A percentile compares a stretch with the other conserved stretches of the same genome.
Conservation (phyloP, 2,113 vertebrate species). For the Bucco capensis region DNA sequence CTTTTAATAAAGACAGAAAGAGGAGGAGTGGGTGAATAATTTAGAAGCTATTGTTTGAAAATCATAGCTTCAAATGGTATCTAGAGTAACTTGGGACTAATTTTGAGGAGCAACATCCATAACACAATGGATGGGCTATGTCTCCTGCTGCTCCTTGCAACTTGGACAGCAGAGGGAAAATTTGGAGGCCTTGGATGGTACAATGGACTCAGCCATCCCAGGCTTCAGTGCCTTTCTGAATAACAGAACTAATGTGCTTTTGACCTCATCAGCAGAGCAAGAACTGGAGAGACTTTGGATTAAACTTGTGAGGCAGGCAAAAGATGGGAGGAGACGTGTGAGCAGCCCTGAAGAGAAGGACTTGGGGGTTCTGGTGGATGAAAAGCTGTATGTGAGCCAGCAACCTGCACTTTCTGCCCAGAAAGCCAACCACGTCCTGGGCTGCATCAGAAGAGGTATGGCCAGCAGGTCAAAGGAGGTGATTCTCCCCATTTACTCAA, state of each 20-base stretch:
- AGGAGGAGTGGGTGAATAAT: conserved; percentile 19
- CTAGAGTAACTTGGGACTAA: background rate
- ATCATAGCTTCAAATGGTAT: background rate
- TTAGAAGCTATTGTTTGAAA: conserved; percentile 23
- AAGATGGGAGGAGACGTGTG: background rate
- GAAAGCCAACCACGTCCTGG: background rate
- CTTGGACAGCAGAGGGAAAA: background rate
- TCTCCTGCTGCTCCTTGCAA: background rate
- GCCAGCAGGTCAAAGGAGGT: too few species aligned
- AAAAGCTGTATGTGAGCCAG: too few species aligned
- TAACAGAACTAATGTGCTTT: background rate
- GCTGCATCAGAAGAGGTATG: background rate
- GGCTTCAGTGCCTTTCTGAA: background rate
- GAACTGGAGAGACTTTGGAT: background rate
- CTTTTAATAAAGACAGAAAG: conserved; percentile 8
- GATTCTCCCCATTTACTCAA: too few species aligned
- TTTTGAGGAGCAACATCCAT: background rate
- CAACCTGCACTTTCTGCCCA: too few species aligned
- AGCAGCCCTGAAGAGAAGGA: background rate
- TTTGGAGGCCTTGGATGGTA: background rate
- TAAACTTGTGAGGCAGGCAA: background rate
- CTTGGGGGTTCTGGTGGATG: too few species aligned
- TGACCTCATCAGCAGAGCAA: background rate
- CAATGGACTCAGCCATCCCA: background rate
- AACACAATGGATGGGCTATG: background rate